These are phyloP conservation scores for Catocala fraxini DNA, from an alignment of 2,888 invertebrate genomes.

Conservation along the genomic window DNA sequence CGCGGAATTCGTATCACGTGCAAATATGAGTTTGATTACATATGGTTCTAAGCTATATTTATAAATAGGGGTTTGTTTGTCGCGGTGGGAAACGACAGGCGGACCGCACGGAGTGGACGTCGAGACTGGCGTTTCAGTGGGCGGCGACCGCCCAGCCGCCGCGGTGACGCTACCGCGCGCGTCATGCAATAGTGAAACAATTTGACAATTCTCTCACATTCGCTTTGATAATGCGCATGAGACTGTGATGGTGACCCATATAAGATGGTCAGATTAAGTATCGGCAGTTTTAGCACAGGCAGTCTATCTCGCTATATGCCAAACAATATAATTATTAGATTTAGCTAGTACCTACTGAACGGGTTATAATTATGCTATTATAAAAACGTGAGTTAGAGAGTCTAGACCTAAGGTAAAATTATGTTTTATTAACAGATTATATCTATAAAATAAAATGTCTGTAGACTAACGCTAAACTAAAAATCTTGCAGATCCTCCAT, in stretches of 20 bases:
- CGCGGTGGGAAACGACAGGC: slow-evolving; percentile 79
- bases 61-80: slow-evolving; percentile 58
- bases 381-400: no score
- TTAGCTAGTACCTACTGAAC: no score
- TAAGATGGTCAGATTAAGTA: no score
- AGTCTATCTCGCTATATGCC: no score
- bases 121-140: slow-evolving; percentile 85
- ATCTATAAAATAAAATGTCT: no score
- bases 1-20: slow-evolving; percentile 54
- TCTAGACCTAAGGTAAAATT: no score
- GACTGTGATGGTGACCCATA: not conserved
- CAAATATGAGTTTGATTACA: slow-evolving; percentile 50
- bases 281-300: no score
- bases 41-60: slow-evolving; percentile 37
- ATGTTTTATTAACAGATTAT: no score
- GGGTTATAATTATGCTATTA: no score
- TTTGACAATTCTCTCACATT: slow-evolving; percentile 12
- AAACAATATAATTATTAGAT: no score
- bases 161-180: slow-evolving; percentile 63
- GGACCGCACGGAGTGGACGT: slow-evolving; percentile 88
- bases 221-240: not conserved
- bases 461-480: no score
- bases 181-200: slow-evolving; percentile 74
- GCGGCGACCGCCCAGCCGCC: slow-evolving; percentile 76
- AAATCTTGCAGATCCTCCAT: no score